These are phyloP conservation scores for Rhinatrema bivittatum DNA, from an alignment of 2,797 vertebrate genomes.

Conservation along the genomic window DNA sequence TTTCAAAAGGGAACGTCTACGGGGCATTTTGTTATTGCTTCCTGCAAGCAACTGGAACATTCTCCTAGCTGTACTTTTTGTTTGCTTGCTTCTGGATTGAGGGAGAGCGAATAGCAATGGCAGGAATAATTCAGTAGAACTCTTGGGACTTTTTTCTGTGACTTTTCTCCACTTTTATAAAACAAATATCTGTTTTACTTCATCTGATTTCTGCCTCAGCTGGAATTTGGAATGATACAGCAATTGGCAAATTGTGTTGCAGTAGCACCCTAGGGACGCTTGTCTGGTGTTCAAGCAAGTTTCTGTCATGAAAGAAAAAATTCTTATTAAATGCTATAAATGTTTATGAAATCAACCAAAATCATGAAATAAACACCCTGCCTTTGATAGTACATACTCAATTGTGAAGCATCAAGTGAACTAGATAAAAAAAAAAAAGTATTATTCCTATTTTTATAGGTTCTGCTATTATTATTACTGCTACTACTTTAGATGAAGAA, in stretches of 20 bases:
- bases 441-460: too few relatives aligned
- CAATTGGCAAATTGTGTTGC: neutral
- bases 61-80: too few relatives aligned
- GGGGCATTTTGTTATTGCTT: too few relatives aligned
- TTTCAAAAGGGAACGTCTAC: too few relatives aligned
- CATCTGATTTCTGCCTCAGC: constrained; percentile 2
- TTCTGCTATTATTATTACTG: too few relatives aligned
- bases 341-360: too few relatives aligned
- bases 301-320: constrained; percentile 4
- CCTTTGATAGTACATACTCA: too few relatives aligned
- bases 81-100: neutral
- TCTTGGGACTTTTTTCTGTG: neutral
- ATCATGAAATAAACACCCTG: too few relatives aligned
- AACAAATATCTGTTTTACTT: neutral
- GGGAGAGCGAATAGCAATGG: neutral
- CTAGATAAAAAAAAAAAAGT: too few relatives aligned
- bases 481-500: too few relatives aligned
- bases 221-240: constrained; percentile 2
- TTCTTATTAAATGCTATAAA: neutral
- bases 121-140: neutral
- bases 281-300: neutral
- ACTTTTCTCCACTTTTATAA: neutral
- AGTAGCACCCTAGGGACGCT: neutral
- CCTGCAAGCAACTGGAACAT: too few relatives aligned
- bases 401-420: too few relatives aligned